phyloP scores from a whole-genome alignment of 2,888 invertebrate species.

The Criorhina ranunculi region DNA sequence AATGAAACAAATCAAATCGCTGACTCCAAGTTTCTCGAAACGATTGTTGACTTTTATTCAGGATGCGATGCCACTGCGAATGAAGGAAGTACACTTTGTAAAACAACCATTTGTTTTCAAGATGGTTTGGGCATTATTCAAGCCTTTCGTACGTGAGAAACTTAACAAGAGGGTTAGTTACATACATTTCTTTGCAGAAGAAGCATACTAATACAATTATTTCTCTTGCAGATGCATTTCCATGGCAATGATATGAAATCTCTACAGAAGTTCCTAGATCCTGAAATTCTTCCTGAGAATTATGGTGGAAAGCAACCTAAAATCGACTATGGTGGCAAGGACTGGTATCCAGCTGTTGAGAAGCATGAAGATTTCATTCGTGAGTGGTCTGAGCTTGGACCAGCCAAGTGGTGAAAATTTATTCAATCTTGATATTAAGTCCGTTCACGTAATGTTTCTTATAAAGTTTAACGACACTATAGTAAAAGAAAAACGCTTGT shows the following conservation, averaged over 20 bases:
- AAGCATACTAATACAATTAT: not conserved
- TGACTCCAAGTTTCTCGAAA: slow-evolving; percentile 91
- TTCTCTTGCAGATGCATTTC: slow-evolving; percentile 89
- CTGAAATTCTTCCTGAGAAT: slow-evolving; percentile 89
- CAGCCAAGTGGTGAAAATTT: slow-evolving; percentile 85
- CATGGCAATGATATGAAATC: slow-evolving; percentile 92
- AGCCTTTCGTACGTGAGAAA: slow-evolving; percentile 92
- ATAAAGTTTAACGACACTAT: too few relatives aligned
- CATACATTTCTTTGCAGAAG: not conserved
- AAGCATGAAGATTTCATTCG: slow-evolving; percentile 88
- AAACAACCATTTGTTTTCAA: slow-evolving; percentile 94
- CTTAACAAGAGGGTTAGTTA: slow-evolving; percentile 89
- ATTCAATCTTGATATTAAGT: slow-evolving; percentile 1
- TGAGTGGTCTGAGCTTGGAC: slow-evolving; percentile 89
- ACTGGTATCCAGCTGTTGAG: slow-evolving; percentile 91
- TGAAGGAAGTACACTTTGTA: slow-evolving; percentile 94
- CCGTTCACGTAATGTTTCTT: slow-evolving; percentile 18
- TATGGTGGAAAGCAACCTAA: slow-evolving; percentile 91
- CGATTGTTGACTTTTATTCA: slow-evolving; percentile 92
- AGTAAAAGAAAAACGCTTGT: too few relatives aligned
- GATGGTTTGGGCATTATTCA: slow-evolving; percentile 93
- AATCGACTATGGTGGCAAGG: slow-evolving; percentile 90
- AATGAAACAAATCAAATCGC: slow-evolving; percentile 89
- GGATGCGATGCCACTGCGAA: slow-evolving; percentile 93
- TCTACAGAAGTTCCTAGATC: slow-evolving; percentile 89